Evolutionary conservation across 2,113 vertebrate species (phyloP).

Genomic region (Myrmophylax atrothorax): DNA sequence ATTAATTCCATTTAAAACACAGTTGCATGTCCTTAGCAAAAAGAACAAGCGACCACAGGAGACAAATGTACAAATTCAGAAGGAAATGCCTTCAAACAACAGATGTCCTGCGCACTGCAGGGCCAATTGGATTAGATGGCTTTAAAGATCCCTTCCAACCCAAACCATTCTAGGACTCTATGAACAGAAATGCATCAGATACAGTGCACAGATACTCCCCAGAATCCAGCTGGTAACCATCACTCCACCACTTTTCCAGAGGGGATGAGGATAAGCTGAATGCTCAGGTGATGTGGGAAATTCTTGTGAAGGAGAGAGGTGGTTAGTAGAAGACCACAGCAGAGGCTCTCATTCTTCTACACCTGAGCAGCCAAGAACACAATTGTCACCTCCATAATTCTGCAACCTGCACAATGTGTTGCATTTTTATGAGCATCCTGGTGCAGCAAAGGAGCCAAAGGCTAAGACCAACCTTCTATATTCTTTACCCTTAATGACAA

Average conservation of each 20-base stretch:
- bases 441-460: neutral
- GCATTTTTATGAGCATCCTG: neutral
- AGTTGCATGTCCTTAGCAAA: neutral
- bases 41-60: neutral
- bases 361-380: neutral
- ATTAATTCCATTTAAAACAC: neutral
- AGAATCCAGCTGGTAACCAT: neutral
- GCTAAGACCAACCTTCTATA: neutral
- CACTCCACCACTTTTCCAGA: neutral
- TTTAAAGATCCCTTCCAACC: neutral
- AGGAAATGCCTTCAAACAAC: neutral
- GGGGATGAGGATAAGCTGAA: neutral
- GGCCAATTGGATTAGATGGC: neutral
- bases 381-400: neutral
- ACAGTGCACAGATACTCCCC: neutral
- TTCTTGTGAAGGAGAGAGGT: fast-evolving
- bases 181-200: neutral
- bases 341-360: neutral
- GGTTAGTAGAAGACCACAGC: neutral
- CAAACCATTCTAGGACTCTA: neutral
- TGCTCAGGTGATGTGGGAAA: fast-evolving
- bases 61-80: neutral
- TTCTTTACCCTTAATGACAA: neutral
- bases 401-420: neutral
- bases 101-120: neutral